Base-by-base conservation (phyloP, 1,140 invertebrate species). In the Pachyrhynchus sulphureomaculatus region DNA sequence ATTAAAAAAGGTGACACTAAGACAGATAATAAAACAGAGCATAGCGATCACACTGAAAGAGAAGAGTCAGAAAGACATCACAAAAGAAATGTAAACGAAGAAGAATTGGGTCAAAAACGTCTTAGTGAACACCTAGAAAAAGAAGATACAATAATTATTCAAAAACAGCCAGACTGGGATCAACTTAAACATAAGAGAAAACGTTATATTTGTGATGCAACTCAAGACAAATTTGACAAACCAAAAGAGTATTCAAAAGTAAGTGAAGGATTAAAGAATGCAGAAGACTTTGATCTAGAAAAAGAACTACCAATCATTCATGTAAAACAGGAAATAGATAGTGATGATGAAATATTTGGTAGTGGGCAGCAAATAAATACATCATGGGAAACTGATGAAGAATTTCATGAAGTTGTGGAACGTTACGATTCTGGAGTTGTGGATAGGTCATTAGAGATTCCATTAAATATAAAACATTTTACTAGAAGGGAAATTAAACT, bases 381-480 rank as follows among this genome's bases (percentile, higher is more conserved):
- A 1, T 29, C 26, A 2, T 58, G 55, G 55, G 71, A 75, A 52
- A 73, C 69, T 47, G 72, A 74, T 21, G 72, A 74, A n/a, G 71
- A 73, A 24, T 24, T 45, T 61, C 36, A 47, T 41, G 17, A 20
- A 5, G 5, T 33, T 9, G 20, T 56, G 21, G 49, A 54, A 39
- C 23, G 17, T 13, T 9, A 33, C 29, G 21, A 21, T 24, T 17
- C 39, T 26, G n/a, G 32, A 21, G 6, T 39, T 15, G 34, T 33
- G 12, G 4, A 45, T 4, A 32, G 12, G 10, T 20, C 20, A 41
- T 33, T 33, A 20, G 71, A 76, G 54, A 74, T 76, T 59, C 75
- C 75, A 2, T 42, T 75, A 29, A 71, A 74, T 44, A 72, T 74
- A n/a, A 67, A 68, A 59, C 62, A 45, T 4, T 68, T 68, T 10